These are phyloP conservation scores for Acronicta aceris DNA, from an alignment of 2,888 invertebrate species.

Conservation along the genomic window DNA sequence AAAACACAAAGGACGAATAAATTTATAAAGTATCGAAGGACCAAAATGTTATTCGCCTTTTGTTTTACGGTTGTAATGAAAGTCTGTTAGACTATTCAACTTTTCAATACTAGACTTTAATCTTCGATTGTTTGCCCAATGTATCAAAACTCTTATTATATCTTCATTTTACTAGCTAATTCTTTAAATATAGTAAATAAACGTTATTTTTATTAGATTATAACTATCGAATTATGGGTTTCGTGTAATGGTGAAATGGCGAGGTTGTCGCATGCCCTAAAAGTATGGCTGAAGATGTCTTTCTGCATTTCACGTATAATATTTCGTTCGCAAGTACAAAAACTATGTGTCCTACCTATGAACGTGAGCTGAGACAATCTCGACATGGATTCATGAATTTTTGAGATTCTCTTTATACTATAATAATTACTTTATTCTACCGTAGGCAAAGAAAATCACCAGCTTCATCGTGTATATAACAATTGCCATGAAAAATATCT, in stretches of 20 bases:
- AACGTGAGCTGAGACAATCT: constrained; percentile 39
- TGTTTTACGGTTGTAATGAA: constrained; percentile 34
- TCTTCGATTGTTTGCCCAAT: constrained; percentile 66
- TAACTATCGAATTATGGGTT: constrained; percentile 52
- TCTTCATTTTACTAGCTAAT: constrained; percentile 76
- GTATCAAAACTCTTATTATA: constrained; percentile 80
- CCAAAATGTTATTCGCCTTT: constrained; percentile 36
- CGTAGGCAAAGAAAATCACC: constrained; percentile 30
- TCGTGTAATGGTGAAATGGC: constrained; percentile 57
- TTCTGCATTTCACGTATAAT: constrained; percentile 21
- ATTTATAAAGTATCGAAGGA: constrained; percentile 18
- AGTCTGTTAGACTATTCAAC: constrained; percentile 27
- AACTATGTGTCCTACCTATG: constrained; percentile 37
- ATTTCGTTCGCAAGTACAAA: constrained; percentile 42
- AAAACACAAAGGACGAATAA: constrained; percentile 44
- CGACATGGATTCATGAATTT: constrained; percentile 52
- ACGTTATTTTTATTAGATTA: constrained; percentile 51
- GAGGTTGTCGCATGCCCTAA: constrained; percentile 28
- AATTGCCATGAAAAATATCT: constrained; percentile 45
- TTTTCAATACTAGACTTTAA: constrained; percentile 67
- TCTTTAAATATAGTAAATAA: constrained; percentile 62
- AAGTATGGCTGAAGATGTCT: constrained; percentile 16
- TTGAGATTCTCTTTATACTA: constrained; percentile 31
- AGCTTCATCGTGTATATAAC: constrained; percentile 40
- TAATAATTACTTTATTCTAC: constrained; percentile 37